A percentile compares a stretch with the other conserved stretches of the same genome.
Conservation (phyloP, 1,140 invertebrate species). For the Ptiloglossa arizonensis region DNA sequence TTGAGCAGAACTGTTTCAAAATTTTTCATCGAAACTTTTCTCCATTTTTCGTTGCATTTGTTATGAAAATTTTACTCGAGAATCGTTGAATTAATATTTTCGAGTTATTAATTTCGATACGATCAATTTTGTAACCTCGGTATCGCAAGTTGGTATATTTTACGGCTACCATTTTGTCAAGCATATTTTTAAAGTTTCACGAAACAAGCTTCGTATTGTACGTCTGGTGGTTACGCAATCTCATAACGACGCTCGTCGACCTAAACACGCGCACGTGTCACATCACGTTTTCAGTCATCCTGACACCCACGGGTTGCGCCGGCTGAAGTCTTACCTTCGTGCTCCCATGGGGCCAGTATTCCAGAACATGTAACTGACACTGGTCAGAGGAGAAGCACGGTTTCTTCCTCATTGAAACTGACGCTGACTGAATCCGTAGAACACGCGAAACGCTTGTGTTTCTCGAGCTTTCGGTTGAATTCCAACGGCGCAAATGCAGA, state of each 20-base stretch:
- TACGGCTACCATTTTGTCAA: neutral
- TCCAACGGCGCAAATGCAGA: conserved; percentile 35
- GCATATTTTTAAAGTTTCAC: conserved; percentile 6
- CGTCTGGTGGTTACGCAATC: conserved; percentile 30
- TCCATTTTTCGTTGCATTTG: too few species aligned
- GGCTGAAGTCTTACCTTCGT: conserved; percentile 69
- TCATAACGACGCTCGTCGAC: conserved; percentile 61
- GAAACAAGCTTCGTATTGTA: neutral
- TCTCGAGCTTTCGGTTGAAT: conserved; percentile 80
- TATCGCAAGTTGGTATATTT: too few species aligned
- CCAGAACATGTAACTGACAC: conserved; percentile 76
- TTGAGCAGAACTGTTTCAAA: too few species aligned
- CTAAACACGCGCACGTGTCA: conserved; percentile 69
- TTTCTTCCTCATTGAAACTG: conserved; percentile 76
- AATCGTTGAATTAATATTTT: too few species aligned
- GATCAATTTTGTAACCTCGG: neutral
- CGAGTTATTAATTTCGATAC: neutral
- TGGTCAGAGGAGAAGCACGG: conserved; percentile 69
- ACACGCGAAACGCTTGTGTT: conserved; percentile 72
- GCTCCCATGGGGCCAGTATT: conserved; percentile 75
- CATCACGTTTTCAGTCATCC: conserved; percentile 69
- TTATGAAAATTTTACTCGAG: too few species aligned
- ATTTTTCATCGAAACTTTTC: too few species aligned
- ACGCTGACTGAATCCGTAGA: conserved; percentile 63
- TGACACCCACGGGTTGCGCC: conserved; percentile 56